phyloP scores from a whole-genome alignment of 2,797 vertebrate species.

The Craterocephalus amniculus region DNA sequence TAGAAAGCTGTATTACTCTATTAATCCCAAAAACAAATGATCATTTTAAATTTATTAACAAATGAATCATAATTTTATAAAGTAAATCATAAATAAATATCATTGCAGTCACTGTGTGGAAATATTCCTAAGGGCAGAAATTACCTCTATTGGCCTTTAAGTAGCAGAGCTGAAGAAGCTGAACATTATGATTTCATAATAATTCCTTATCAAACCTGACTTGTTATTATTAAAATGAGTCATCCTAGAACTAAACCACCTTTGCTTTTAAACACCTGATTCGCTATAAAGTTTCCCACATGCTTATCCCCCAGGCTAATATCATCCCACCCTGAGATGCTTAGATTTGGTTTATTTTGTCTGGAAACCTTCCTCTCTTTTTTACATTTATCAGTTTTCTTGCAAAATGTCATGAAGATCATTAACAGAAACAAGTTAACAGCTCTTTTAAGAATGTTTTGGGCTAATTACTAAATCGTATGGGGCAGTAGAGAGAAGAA shows the following conservation, averaged over 20 bases:
- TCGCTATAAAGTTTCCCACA: slow-evolving; percentile 29
- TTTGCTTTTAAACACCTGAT: not conserved
- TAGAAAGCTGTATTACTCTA: too few relatives aligned
- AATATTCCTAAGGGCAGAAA: too few relatives aligned
- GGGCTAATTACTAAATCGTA: slow-evolving; percentile 50
- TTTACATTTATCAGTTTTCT: slow-evolving; percentile 43
- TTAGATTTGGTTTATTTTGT: slow-evolving; percentile 64
- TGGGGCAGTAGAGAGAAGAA: slow-evolving; percentile 31
- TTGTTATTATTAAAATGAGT: not conserved
- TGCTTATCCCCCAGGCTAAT: not conserved
- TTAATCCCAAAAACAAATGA: too few relatives aligned
- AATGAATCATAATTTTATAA: too few relatives aligned
- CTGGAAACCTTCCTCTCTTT: slow-evolving; percentile 40
- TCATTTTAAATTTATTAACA: too few relatives aligned
- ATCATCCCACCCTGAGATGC: slow-evolving; percentile 20
- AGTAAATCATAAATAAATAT: too few relatives aligned
- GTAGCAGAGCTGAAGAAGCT: too few relatives aligned
- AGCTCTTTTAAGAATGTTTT: slow-evolving; percentile 51
- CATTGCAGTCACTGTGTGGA: too few relatives aligned
- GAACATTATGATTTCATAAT: too few relatives aligned
- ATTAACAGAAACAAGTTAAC: slow-evolving; percentile 60
- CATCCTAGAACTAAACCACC: not conserved
- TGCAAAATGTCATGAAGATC: slow-evolving; percentile 48
- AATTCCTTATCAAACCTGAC: not conserved
- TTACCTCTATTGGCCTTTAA: too few relatives aligned